Evolutionary conservation across 2,888 invertebrate genomes (phyloP).

Genomic region (Ochlodes sylvanus): DNA sequence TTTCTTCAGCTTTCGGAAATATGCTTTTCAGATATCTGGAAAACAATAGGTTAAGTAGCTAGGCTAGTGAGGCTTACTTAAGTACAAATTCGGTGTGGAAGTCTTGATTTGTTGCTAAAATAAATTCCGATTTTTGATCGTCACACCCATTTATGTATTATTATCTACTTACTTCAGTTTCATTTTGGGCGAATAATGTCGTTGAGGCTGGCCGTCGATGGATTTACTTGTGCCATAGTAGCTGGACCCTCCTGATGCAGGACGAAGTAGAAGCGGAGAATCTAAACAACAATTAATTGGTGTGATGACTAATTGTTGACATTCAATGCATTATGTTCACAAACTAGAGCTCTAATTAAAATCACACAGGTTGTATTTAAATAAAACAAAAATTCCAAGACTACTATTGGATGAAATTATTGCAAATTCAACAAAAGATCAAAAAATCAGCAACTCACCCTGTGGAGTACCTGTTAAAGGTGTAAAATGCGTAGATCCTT

Average conservation of each 20-base stretch:
- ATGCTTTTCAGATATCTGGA: constrained; percentile 95
- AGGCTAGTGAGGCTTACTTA: too few species aligned
- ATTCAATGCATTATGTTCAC: too few species aligned
- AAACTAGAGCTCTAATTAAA: too few species aligned
- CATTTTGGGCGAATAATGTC: constrained; percentile 95
- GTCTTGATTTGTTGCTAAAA: not conserved
- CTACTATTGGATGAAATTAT: too few species aligned
- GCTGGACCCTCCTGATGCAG: constrained; percentile 86
- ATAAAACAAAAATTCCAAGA: not conserved
- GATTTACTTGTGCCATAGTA: constrained; percentile 85
- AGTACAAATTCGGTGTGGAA: too few species aligned
- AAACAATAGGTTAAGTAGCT: constrained; percentile 45
- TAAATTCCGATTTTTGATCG: too few species aligned
- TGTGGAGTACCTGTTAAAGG: constrained; percentile 86
- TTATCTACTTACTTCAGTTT: constrained; percentile 91
- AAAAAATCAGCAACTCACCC: constrained; percentile 50
- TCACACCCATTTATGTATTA: too few species aligned
- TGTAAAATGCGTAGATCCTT: constrained; percentile 86
- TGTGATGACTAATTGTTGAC: not conserved
- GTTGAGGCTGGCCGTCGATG: constrained; percentile 84
- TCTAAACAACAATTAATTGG: constrained; percentile 51
- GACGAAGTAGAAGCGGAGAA: constrained; percentile 86
- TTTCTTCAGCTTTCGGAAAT: constrained; percentile 96
- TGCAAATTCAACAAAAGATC: too few species aligned
- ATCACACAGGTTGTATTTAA: too few species aligned